Evolutionary conservation across 2,888 invertebrate species (phyloP).

Genomic region (Agonopterix heracliana): DNA sequence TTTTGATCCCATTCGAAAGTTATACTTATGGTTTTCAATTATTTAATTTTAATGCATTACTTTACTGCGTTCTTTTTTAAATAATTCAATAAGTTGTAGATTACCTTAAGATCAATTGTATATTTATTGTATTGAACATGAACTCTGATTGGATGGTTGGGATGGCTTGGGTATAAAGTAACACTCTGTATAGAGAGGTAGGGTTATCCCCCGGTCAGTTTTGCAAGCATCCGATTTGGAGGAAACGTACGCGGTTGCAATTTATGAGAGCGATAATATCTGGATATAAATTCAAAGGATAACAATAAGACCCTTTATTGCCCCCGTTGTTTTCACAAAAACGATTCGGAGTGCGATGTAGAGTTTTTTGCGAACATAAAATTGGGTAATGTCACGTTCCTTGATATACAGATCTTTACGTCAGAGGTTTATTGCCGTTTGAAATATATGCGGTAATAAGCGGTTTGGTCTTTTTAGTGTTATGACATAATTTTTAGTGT

Average conservation of each 20-base stretch:
- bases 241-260: constrained; percentile 60
- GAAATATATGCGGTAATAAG: constrained; percentile 32
- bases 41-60: too few relatives aligned
- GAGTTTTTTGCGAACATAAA: constrained; percentile 62
- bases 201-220: constrained; percentile 43
- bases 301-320: constrained; percentile 74
- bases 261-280: constrained; percentile 71
- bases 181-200: neutral
- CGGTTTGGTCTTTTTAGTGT: constrained; percentile 16
- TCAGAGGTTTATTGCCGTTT: constrained; percentile 41
- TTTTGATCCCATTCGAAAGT: too few relatives aligned
- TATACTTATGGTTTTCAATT: too few relatives aligned
- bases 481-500: neutral
- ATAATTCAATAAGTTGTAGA: too few relatives aligned
- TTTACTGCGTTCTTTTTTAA: too few relatives aligned
- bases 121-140: too few relatives aligned
- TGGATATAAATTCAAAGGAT: constrained; percentile 74
- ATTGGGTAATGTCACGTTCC: constrained; percentile 57
- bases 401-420: constrained; percentile 56
- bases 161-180: neutral
- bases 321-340: constrained; percentile 70
- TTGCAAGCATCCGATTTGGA: constrained; percentile 54
- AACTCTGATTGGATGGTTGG: too few relatives aligned
- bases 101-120: too few relatives aligned
- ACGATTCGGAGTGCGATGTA: constrained; percentile 57